Evolutionary conservation across 2,113 vertebrate genomes (phyloP), one percentile per base, ranked within the genome.

Genomic region (Gavia stellata): DNA sequence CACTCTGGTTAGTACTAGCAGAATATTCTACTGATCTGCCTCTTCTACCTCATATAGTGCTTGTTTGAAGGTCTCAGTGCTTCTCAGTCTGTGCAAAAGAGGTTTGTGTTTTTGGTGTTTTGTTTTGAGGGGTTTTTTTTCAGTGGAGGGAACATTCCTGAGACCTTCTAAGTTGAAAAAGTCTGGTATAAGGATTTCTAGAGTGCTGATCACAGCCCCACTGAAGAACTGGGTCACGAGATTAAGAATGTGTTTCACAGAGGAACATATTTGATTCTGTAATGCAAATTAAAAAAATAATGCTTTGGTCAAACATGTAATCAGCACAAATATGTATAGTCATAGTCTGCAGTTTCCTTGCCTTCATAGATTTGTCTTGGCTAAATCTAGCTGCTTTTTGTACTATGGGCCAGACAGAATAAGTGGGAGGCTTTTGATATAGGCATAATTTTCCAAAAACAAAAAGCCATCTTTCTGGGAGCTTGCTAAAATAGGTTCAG

Each of bases 391-490:
- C 50, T 94, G 77, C 11, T 77, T 96, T 97, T 82, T 61, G 15
- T 89, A 26, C 34, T 56, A 9, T 86, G 23, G 50, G 3, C 36
- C 44, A 79, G 65, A 29, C 21, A 88, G 62, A 83, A 15, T 42
- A 87, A 83, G 79, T 49, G 38, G 45, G 26, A 88, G 44, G 52
- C 17, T 70, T 59, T 97, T 71, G 42, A 90, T 73, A 88, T 6
- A 29, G 62, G 73, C 92, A 77, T 93, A 83, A 89, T 96, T 97
- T 97, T 94, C 84, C 83, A 50, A 92, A 90, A 67, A 85, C 49
- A 88, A 95, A 92, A 95, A 67, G 52, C 17, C 80, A n/a, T 81
- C 34, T 97, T 97, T 92, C 82, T 90, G 65, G 50, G 84, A 40
- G 26, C 58, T 88, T 96, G 85, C 91, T 97, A 95, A 94, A 93